Evolutionary conservation across 1,140 invertebrate genomes (phyloP).

Genomic region (Drosophila insularis): DNA sequence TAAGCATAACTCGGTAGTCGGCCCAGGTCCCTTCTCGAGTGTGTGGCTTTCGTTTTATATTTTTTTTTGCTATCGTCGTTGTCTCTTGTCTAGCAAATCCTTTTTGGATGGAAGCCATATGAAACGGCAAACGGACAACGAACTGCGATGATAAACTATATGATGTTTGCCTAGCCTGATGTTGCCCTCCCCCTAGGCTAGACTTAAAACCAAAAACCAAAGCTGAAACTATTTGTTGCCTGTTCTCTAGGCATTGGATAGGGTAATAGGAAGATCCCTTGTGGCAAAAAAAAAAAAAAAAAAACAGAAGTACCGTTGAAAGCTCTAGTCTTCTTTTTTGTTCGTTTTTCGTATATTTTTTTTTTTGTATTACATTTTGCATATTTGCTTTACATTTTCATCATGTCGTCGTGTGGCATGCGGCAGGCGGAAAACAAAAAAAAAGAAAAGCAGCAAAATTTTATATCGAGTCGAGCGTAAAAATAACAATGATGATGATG

Average conservation of each 20-base stretch:
- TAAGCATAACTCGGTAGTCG: background rate
- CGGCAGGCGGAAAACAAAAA: conserved; percentile 44
- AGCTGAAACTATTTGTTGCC: conserved; percentile 62
- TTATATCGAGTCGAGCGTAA: conserved; percentile 79
- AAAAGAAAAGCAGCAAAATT: conserved; percentile 54
- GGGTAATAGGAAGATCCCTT: conserved; percentile 15
- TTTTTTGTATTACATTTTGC: conserved; percentile 34
- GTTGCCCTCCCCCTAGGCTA: conserved; percentile 25
- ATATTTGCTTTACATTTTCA: conserved; percentile 78
- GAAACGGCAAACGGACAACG: conserved; percentile 67
- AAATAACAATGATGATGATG: conserved; percentile 71
- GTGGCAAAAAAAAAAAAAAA: conserved; percentile 27
- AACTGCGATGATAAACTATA: conserved; percentile 64
- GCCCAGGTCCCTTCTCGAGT: background rate
- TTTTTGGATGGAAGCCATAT: conserved; percentile 68
- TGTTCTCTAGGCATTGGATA: conserved; percentile 12
- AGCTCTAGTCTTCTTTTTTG: conserved; percentile 32
- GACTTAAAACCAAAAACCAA: conserved; percentile 39
- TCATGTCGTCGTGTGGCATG: conserved; percentile 66
- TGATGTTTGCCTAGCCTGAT: conserved; percentile 56
- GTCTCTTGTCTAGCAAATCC: conserved; percentile 51
- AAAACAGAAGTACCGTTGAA: conserved; percentile 58
- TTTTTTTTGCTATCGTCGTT: background rate
- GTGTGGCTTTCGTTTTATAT: background rate
- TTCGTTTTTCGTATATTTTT: no score